These are phyloP conservation scores for Petrocephalus zakoni DNA, from an alignment of 2,113 vertebrate genomes.

Conservation along the genomic window DNA sequence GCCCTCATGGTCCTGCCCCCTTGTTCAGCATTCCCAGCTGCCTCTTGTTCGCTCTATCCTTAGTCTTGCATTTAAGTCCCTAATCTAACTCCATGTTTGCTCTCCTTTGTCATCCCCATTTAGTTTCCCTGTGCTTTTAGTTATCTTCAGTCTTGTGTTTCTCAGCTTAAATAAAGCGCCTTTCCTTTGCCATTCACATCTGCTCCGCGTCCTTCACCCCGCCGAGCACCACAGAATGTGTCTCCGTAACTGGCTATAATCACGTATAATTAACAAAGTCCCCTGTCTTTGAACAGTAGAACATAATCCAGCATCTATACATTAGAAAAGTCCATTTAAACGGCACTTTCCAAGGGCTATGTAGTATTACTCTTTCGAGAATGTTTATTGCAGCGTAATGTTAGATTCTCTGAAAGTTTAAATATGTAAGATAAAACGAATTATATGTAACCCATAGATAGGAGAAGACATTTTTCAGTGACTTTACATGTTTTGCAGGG, in stretches of 20 bases:
- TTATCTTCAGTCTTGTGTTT: too few species aligned
- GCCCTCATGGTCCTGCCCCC: too few species aligned
- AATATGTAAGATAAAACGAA: not conserved
- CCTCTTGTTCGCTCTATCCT: too few species aligned
- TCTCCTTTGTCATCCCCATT: too few species aligned
- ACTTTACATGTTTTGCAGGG: not conserved
- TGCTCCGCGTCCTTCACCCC: too few species aligned
- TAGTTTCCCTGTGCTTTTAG: too few species aligned
- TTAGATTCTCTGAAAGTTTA: not conserved
- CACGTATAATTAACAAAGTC: not conserved
- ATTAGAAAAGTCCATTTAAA: not conserved
- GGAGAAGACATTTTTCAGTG: not conserved
- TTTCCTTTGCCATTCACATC: too few species aligned
- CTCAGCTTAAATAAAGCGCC: too few species aligned
- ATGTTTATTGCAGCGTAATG: not conserved
- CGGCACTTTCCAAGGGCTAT: not conserved
- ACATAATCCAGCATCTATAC: not conserved
- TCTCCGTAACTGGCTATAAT: not conserved
- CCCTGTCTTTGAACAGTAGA: not conserved
- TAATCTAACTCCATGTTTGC: too few species aligned
- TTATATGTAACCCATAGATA: not conserved
- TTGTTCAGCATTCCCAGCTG: too few species aligned
- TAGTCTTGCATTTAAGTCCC: too few species aligned
- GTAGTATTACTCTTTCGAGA: not conserved
- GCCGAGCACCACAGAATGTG: not conserved